phyloP scores from a whole-genome alignment of 2,888 invertebrate genomes.

The Caenorhabditis macrosperma region DNA sequence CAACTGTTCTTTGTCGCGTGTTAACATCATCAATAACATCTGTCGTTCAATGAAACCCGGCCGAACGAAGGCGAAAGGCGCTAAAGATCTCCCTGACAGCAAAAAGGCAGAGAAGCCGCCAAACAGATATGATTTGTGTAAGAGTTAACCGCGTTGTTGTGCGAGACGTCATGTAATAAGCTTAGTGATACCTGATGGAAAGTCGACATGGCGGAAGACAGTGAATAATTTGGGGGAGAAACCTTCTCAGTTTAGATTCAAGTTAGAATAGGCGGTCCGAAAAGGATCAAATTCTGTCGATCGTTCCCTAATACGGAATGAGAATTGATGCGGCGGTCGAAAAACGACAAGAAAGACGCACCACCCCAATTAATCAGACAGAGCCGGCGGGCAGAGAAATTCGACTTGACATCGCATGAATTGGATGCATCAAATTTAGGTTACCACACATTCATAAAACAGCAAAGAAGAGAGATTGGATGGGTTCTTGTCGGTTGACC shows the following conservation, averaged over 20 bases:
- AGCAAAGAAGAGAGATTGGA: too few relatives aligned
- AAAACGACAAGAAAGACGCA: slow-evolving; percentile 16
- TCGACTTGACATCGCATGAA: slow-evolving; percentile 26
- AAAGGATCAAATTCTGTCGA: too few relatives aligned
- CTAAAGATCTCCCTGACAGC: neutral
- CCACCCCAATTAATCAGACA: slow-evolving; percentile 54
- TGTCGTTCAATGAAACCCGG: slow-evolving; percentile 9
- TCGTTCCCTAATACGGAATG: slow-evolving; percentile 6
- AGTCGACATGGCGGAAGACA: neutral
- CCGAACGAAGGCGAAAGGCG: slow-evolving; percentile 15
- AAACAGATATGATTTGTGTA: slow-evolving; percentile 46
- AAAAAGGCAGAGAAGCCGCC: slow-evolving; percentile 8
- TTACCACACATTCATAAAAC: slow-evolving; percentile 44
- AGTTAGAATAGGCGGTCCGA: too few relatives aligned
- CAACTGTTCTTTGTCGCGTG: neutral
- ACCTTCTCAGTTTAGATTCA: too few relatives aligned
- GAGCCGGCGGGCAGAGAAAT: slow-evolving; percentile 44
- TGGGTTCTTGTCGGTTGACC: neutral
- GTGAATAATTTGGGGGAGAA: too few relatives aligned
- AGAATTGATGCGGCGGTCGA: neutral
- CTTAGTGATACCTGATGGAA: slow-evolving; percentile 36
- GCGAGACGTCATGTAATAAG: slow-evolving; percentile 17
- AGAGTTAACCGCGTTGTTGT: slow-evolving; percentile 42
- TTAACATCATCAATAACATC: neutral
- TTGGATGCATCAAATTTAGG: slow-evolving; percentile 44